Evolutionary conservation across 2,797 vertebrate genomes (phyloP), one percentile per base, ranked within the genome.

Genomic region (Platyrinchus mystaceus): DNA sequence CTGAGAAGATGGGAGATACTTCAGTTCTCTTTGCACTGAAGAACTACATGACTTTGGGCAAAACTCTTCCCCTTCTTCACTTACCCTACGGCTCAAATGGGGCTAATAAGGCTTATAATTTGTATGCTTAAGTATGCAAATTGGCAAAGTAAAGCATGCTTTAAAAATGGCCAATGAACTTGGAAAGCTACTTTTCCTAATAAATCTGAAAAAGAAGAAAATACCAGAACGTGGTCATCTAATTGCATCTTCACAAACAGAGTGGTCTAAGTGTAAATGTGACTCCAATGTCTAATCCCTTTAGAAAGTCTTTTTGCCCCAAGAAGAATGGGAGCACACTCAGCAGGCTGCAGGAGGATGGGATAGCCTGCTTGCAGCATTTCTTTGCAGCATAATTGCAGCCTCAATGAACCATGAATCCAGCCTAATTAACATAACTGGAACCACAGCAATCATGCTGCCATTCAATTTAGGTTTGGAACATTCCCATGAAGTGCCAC

Each of bases 351-450:
- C 95, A 93, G 85, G 84, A 90, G 95, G 94, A 80, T 84, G 95
- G 84, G 96, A 93, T 95, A 55, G 85, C 91, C 89, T 68, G 92
- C 94, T 96, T 96, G 96, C 92, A 97, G 96, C 95, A 88, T 96
- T 96, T 95, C 96, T 96, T 94, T 94, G 97, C 96, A 96, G 96
- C 94, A 41, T 97, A 97, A 97, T 97, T 96, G 96, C 95, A 96
- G 95, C 96, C 94, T 92, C 97, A 97, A 96, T 97, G 97, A 97
- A 97, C 95, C 97, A 96, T 97, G 97, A 97, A 97, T 96, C 92
- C 96, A 96, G 95, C 85, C 97, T 97, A 96, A 97, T 97, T 97
- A 97, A 94, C 96, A 97, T 97, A 97, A 96, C 96, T 96, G 96
- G 97, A 97, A 95, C 96, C 95, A 91, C 96, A 64, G 96, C 95